Evolutionary conservation across 1,140 invertebrate genomes (phyloP), one percentile per base, ranked within the genome.

Genomic region (Vollenhovia emeryi): DNA sequence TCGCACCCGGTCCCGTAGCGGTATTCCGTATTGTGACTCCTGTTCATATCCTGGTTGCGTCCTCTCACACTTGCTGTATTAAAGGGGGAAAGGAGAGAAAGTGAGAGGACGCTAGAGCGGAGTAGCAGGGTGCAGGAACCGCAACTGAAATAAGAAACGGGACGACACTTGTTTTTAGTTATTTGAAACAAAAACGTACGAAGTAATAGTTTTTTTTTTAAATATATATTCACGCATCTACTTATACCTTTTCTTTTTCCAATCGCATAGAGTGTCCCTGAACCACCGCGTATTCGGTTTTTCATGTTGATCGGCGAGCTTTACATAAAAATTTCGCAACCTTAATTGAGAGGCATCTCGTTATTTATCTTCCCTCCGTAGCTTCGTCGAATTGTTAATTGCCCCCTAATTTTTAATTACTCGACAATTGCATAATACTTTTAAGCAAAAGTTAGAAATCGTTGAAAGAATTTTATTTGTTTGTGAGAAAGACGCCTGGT

Each of bases 21-120:
- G 24, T 82, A 82, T 73, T 71, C 50, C 50, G 66, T 73, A 82
- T 73, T 82, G 24, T n/a, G 27, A 50, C n/a, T 80, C n/a, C 50
- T 71, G 15, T 50, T 50, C 18, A 18, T 50, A 50, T 50, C 18
- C n/a, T 50, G n/a, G 48, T 18, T 50, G 48, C n/a, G n/a, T 18
- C 48, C n/a, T 50, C 48, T 36, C 6, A 15, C 15, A 48, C 18
- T 36, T 79, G 11, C 3, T 18, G 21, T 24, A 55, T n/a, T 68
- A n/a, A 68, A 36, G 30, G n/a, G n/a, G n/a, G n/a, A n/a, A n/a
- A n/a, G n/a, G n/a, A n/a, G n/a, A n/a, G n/a, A n/a, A n/a, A n/a
- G n/a, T n/a, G n/a, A n/a, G n/a, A n/a, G n/a, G n/a, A n/a, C n/a
- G n/a, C n/a, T n/a, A n/a, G n/a, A n/a, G n/a, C n/a, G n/a, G n/a